Evolutionary conservation across 2,888 invertebrate species (phyloP), one percentile per base, ranked within the genome.

Genomic region (Phania funesta): DNA sequence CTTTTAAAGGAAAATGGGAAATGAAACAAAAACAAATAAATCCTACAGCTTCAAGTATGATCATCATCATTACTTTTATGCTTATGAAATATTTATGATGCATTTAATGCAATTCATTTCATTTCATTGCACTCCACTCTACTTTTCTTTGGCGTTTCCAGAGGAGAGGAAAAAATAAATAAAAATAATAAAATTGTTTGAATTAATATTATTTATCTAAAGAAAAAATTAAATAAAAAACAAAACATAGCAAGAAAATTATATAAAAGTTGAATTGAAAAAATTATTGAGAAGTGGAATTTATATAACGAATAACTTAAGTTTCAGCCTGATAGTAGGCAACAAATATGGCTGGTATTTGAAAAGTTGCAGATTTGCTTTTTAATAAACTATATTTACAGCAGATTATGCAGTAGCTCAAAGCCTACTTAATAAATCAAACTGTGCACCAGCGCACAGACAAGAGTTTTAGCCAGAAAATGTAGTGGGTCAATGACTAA

Each of bases 21-120:
- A 35, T 50, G 16, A 38, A 46, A 26, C 8, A 20, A 29, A 22
- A 24, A 35, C 8, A 8, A 20, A 58, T n/a, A 54, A 26, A 46
- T 50, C n/a, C 26, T 35, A 46, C 60, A 75, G 48, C 70, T 80
- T 71, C 71, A 76, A 80, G 71, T 71, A 71, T 67, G 60, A 65
- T 60, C 24, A 74, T 50, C 60, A 60, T 60, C 50, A 46, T 60
- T 62, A 65, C 60, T 76, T 60, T 50, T 41, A 44, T 58, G 65
- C 71, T 80, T 76, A 76, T 67, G 67, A 80, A 76, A 80, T 76
- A 80, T 80, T 80, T 76, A 80, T 70, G 64, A 76, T 80, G 80
- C 80, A 75, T 80, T 80, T 76, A 80, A 80, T 80, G 80, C 71
- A 58, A 73, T 79, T 79, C 64, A 50, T 78, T 71, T 64, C 38